Evolutionary conservation across 2,797 vertebrate species (phyloP), one percentile per base, ranked within the genome.

Genomic region (Propithecus deckenii): DNA sequence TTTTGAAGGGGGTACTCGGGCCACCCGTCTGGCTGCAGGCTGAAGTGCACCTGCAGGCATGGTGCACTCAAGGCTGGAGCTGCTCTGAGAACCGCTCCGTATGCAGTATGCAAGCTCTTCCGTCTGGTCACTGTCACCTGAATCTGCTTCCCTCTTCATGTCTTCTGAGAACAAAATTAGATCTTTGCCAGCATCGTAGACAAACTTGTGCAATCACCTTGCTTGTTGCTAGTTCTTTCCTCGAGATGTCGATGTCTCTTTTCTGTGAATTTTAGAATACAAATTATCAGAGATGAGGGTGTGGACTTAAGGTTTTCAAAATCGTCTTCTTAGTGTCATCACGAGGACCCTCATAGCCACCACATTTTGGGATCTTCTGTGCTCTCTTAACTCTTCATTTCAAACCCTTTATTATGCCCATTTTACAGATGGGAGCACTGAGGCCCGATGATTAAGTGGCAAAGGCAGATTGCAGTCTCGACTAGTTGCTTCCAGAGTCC

Each of bases 241-340:
- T 89, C 28, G 23, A 46, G 71, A 65, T n/a, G 9, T 43, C 9
- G 41, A 23, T 50, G 2, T 4, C 32, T 50, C 50, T 85, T 97
- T 63, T 86, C 74, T 86, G 48, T 84, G 96, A 85, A 69, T 50
- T 94, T 93, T 90, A 88, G 28, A 90, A 46, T 63, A 83, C 13
- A 22, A 59, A 30, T 38, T 30, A 2, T 52, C 18, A 15, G 89
- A 94, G 89, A 85, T 59, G 86, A 92, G 38, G 0, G 9, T 59
- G 87, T 14, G 15, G 57, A 22, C 20, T 28, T 0, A 15, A 13
- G 52, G 23, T 63, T 43, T 91, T 78, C 28, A 14, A 4, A 20
- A 14, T 8, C 41, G 13, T 15, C 59, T 41, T 74, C n/a, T 50
- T 32, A 15, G 22, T 65, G 5, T 28, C 28, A 23, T 35, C 5